Evolutionary conservation across 2,113 vertebrate genomes (phyloP).

Genomic region (Aythya baeri): DNA sequence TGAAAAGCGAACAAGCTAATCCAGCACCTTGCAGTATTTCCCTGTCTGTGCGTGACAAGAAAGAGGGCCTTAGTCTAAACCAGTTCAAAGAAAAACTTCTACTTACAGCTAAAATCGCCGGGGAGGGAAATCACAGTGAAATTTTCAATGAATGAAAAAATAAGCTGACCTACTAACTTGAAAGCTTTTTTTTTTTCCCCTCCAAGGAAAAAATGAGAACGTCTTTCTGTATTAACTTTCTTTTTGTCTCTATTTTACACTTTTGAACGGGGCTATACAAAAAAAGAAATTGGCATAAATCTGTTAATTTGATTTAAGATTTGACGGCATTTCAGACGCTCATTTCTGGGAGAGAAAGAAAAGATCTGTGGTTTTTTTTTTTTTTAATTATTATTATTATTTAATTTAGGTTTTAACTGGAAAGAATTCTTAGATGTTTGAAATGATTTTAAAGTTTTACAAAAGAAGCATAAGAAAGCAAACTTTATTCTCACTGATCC

Average conservation of each 20-base stretch:
- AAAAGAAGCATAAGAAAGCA: background rate
- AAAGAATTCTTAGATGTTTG: background rate
- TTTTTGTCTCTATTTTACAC: background rate
- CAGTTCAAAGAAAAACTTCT: slow-evolving; percentile 67
- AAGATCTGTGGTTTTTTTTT: background rate
- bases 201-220: background rate
- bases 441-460: background rate
- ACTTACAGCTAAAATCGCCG: slow-evolving; percentile 58
- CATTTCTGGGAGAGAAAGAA: accelerated
- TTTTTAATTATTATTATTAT: too few species aligned
- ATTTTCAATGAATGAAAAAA: background rate
- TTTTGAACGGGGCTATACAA: background rate
- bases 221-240: background rate
- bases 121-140: slow-evolving; percentile 25
- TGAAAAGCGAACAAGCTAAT: slow-evolving; percentile 76
- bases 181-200: background rate
- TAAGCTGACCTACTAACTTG: background rate
- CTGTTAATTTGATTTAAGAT: background rate
- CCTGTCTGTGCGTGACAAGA: slow-evolving; percentile 77
- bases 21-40: slow-evolving; percentile 69
- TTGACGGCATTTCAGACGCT: background rate
- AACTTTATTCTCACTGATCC: background rate
- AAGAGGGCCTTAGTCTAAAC: slow-evolving; percentile 70
- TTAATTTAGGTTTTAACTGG: background rate
- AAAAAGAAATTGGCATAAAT: background rate